Percentiles rank a stretch among this genome's conserved stretches.
These are phyloP conservation scores for Tetramorium parvispinum DNA, from an alignment of 1,140 invertebrate genomes.

Conservation along the genomic window DNA sequence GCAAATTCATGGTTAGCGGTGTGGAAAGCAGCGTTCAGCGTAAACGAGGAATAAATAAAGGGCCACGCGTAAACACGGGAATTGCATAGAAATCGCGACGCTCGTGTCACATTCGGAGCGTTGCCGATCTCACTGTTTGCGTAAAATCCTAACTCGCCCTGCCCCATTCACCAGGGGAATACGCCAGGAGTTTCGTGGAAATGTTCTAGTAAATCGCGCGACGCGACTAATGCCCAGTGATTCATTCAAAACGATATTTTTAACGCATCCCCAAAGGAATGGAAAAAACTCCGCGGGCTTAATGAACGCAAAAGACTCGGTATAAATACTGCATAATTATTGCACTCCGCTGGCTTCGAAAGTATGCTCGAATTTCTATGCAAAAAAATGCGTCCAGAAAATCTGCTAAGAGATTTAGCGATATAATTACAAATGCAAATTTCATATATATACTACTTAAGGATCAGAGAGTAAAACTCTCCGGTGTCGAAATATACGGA, in stretches of 20 bases:
- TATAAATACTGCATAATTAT: conserved; percentile 43
- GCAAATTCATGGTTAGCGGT: background rate
- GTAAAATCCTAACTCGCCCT: conserved; percentile 18
- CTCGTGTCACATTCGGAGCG: conserved; percentile 24
- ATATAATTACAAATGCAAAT: conserved; percentile 54
- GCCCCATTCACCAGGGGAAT: background rate
- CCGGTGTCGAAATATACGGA: background rate
- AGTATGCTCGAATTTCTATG: background rate
- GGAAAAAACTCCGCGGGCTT: background rate
- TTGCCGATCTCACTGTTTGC: conserved; percentile 48
- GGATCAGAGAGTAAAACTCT: conserved; percentile 5
- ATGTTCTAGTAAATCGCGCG: background rate
- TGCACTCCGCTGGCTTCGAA: conserved; percentile 1
- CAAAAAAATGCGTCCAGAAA: conserved; percentile 17
- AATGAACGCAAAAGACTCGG: conserved; percentile 1
- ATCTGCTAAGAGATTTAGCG: conserved; percentile 27
- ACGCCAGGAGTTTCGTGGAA: background rate
- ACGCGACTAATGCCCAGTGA: conserved; percentile 23
- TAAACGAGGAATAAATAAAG: conserved; percentile 60
- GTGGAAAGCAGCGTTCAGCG: background rate
- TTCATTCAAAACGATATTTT: conserved; percentile 36
- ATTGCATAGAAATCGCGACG: conserved; percentile 49
- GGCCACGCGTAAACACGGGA: conserved; percentile 11
- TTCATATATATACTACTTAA: conserved; percentile 6
- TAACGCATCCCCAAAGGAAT: background rate